Conservation (phyloP, 2,113 vertebrate genomes). For the Lycaon pictus region DNA sequence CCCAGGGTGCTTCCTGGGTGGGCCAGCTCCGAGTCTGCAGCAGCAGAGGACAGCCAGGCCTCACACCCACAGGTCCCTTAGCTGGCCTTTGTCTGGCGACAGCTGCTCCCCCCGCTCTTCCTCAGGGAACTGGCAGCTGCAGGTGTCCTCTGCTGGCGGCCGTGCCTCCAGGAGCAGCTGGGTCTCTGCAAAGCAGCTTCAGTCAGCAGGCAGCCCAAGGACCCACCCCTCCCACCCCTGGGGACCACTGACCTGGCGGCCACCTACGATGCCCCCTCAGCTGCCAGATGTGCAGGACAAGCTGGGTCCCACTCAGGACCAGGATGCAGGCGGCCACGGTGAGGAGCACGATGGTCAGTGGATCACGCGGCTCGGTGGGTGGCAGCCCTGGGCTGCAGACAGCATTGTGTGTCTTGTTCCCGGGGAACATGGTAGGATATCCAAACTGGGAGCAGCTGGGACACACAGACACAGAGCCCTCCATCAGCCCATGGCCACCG, state of each 20-base stretch:
- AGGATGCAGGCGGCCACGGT: slow-evolving; percentile 70
- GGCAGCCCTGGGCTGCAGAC: neutral
- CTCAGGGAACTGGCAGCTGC: slow-evolving; percentile 88
- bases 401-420: slow-evolving; percentile 84
- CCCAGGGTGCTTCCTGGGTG: neutral
- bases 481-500: neutral
- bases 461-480: neutral
- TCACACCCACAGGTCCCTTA: slow-evolving; percentile 38
- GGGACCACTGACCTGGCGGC: slow-evolving; percentile 70
- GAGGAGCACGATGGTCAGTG: neutral
- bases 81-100: slow-evolving; percentile 61
- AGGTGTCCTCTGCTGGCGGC: slow-evolving; percentile 55
- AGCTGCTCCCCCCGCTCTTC: slow-evolving; percentile 85
- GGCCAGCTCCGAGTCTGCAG: neutral
- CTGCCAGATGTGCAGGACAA: slow-evolving; percentile 83
- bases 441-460: slow-evolving; percentile 81
- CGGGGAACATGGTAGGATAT: slow-evolving; percentile 56
- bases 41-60: neutral
- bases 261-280: slow-evolving; percentile 55
- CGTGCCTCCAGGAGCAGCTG: neutral
- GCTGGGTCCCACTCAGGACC: slow-evolving; percentile 71
- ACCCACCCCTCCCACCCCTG: neutral
- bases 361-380: neutral
- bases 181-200: slow-evolving; percentile 60
- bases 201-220: neutral